Evolutionary conservation across 2,888 invertebrate genomes (phyloP).

Genomic region (Eristalis pertinax): DNA sequence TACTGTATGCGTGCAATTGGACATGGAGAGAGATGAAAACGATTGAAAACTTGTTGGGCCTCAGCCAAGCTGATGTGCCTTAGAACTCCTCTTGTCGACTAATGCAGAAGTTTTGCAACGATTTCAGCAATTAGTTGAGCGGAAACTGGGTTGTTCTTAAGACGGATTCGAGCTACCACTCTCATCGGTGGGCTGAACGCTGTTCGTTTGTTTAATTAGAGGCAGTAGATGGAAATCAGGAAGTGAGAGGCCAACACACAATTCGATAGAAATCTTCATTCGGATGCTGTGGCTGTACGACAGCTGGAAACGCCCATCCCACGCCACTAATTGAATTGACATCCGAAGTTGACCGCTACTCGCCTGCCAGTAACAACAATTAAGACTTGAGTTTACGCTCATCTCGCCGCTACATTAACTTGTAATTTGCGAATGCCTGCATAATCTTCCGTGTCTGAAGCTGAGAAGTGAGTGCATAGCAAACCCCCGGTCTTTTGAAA

Average conservation of each 20-base stretch:
- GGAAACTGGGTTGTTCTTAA: constrained; percentile 57
- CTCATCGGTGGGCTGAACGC: constrained; percentile 2
- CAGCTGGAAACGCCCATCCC: not conserved
- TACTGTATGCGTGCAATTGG: constrained; percentile 55
- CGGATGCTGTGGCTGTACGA: not conserved
- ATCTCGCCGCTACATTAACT: no score
- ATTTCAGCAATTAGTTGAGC: constrained; percentile 58
- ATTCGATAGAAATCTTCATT: constrained; percentile 4
- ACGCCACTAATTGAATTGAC: not conserved
- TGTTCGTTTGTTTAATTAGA: constrained; percentile 22
- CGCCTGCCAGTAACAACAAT: no score
- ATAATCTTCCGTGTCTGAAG: not conserved
- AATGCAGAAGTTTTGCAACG: constrained; percentile 39
- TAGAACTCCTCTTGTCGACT: constrained; percentile 17
- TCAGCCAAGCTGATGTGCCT: constrained; percentile 24
- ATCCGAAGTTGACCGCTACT: no score
- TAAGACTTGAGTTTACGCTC: no score
- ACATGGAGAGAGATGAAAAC: constrained; percentile 31
- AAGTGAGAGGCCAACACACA: not conserved
- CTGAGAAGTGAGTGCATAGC: not conserved
- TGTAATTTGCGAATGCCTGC: no score
- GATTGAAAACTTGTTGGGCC: constrained; percentile 35
- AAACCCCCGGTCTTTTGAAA: not conserved
- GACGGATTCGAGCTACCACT: constrained; percentile 36
- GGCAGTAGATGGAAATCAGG: not conserved